Base-by-base conservation (phyloP, 1,140 invertebrate species). In the Hetaerina americana region DNA sequence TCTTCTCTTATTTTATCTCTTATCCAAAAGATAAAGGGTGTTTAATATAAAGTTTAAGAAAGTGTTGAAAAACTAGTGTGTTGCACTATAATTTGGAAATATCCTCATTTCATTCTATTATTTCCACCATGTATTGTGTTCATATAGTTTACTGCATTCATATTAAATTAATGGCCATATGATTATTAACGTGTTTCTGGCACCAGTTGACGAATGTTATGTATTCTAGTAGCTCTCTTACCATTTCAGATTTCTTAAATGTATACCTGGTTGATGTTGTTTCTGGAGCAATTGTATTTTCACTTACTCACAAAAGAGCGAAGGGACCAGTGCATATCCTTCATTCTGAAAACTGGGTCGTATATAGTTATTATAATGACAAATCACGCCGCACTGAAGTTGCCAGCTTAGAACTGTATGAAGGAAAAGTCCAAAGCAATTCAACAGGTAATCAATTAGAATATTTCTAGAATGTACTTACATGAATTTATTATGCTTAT, bases 261-360 rank as follows among this genome's bases (percentile, higher is more conserved):
- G 82, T 97, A 66, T 93, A 94, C 81, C 83, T 98, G 70, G 79
- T 99, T 74, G 97, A 99, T 85, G 90, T 88, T 68, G 93, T 98
- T 5, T 96, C 93, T 29, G 97, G 92, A 28, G 83, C 85, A 0
- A 83, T 93, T 72, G 83, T 92, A 70, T 88, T 88, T 75, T 88
- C 90, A 0, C 86, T 89, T 74, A 84, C 85, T 72, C 93, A 96
- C 79, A 91, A 92, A 74, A 87, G 90, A 79, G 90, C 92, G 29
- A 86, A 87, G 66, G 89, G 90, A 6, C 93, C 96, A 10, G 82
- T 97, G 66, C 89, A 95, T 78, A 84, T 98, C 69, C 90, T 98
- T 27, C 96, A 98, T 84, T 94, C 95, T 0, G 97, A 99, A 82
- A 98, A 99, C 83, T 98, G 94, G 93, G 78, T 98, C 25, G 91